A percentile compares a stretch with the other conserved stretches of the same genome.
Conservation (phyloP, 2,797 vertebrate genomes). For the Tapera naevia region DNA sequence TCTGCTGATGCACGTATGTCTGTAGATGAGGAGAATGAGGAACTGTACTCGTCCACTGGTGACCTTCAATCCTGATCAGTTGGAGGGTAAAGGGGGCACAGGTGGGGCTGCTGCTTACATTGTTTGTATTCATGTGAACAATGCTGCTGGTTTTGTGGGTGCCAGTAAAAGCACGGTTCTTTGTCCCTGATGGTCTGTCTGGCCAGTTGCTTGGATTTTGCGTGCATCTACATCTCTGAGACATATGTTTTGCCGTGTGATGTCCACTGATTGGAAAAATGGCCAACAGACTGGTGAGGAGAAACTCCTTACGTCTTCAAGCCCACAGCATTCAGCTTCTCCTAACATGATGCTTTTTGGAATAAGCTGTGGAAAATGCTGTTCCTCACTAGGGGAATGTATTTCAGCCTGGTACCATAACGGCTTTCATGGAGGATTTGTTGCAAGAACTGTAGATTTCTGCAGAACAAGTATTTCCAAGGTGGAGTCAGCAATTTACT, state of each 20-base stretch:
- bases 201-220: background rate
- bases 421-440: background rate
- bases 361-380: background rate
- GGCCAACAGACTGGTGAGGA: background rate
- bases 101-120: background rate
- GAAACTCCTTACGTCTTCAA: background rate
- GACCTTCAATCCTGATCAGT: background rate
- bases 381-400: background rate
- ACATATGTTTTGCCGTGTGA: background rate
- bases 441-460: background rate
- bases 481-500: background rate
- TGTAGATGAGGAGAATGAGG: background rate
- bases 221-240: background rate
- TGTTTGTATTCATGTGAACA: background rate
- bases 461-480: background rate
- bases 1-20: background rate
- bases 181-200: accelerated
- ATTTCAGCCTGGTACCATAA: background rate
- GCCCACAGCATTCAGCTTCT: background rate
- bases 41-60: background rate
- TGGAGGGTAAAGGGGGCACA: background rate
- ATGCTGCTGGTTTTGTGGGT: background rate
- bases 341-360: background rate
- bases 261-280: background rate
- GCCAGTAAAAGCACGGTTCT: background rate